These are phyloP conservation scores for Philonicus albiceps DNA, from an alignment of 2,888 invertebrate genomes.

Conservation along the genomic window DNA sequence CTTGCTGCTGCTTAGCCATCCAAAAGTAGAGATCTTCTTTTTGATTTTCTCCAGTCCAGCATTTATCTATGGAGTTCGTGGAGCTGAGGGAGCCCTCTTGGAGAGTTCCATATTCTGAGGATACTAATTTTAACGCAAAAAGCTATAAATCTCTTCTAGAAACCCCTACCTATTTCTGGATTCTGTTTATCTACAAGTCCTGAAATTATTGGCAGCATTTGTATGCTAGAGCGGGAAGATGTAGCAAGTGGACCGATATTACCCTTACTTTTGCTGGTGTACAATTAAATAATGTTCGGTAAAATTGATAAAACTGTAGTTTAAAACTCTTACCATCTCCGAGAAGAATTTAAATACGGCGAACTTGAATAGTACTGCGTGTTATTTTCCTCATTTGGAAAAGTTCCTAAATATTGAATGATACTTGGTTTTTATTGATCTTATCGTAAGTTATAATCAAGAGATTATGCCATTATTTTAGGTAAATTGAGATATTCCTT, in stretches of 20 bases:
- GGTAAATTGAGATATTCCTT: neutral
- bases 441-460: neutral
- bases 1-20: conserved; percentile 94
- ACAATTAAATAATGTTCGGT: neutral
- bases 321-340: conserved; percentile 56
- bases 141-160: neutral
- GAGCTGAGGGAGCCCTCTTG: conserved; percentile 78
- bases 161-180: conserved; percentile 59
- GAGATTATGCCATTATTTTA: neutral
- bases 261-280: conserved; percentile 25
- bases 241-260: conserved; percentile 61
- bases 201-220: conserved; percentile 64
- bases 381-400: conserved; percentile 53
- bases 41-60: conserved; percentile 65
- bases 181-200: conserved; percentile 62
- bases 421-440: conserved; percentile 51
- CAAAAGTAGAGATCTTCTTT: conserved; percentile 93
- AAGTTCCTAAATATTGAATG: conserved; percentile 56
- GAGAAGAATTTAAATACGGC: conserved; percentile 58
- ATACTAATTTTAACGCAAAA: neutral
- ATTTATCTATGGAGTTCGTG: conserved; percentile 61
- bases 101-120: conserved; percentile 75
- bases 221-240: conserved; percentile 63
- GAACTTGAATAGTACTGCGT: conserved; percentile 54
- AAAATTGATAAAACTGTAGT: neutral